These are phyloP conservation scores for Campylorhamphus procurvoides DNA, from an alignment of 2,113 vertebrate genomes.

Conservation along the genomic window DNA sequence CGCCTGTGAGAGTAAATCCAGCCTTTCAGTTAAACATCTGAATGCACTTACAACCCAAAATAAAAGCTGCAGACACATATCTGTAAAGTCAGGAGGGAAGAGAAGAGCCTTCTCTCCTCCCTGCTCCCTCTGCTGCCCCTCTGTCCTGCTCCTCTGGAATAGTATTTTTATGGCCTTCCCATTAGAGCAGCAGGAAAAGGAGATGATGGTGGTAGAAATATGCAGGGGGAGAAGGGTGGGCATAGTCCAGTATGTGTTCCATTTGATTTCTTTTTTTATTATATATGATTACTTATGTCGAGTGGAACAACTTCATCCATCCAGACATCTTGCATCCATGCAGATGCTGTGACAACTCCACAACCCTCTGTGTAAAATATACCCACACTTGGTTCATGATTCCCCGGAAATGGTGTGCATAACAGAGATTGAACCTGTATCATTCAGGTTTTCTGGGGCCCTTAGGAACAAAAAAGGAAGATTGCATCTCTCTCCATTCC, in stretches of 20 bases:
- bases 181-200: neutral
- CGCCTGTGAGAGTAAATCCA: neutral
- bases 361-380: neutral
- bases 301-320: neutral
- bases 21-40: neutral
- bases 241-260: neutral
- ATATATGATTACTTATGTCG: neutral
- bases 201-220: neutral
- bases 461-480: neutral
- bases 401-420: neutral
- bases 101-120: neutral
- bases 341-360: neutral
- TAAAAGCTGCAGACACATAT: neutral
- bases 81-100: neutral
- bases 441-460: neutral
- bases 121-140: neutral
- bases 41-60: neutral
- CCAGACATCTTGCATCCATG: neutral
- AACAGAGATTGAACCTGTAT: neutral
- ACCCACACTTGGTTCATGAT: accelerated
- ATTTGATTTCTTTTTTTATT: neutral
- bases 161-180: neutral
- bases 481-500: neutral
- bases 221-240: neutral
- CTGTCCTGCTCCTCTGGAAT: neutral